phyloP scores from a whole-genome alignment of 2,113 vertebrate genomes.

The Rhynchomys soricoides region DNA sequence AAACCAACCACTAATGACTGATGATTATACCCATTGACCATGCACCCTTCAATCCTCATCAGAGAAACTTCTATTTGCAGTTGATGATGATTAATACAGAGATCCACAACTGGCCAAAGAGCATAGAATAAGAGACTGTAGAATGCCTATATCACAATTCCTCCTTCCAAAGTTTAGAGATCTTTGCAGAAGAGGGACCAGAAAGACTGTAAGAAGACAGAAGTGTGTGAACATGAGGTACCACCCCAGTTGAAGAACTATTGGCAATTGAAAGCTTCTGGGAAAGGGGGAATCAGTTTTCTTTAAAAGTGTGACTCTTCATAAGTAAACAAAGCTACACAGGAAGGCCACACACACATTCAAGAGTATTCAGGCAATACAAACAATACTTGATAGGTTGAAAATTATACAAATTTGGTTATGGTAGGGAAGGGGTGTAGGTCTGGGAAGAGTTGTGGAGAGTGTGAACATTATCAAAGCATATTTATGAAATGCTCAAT shows the following conservation, averaged over 20 bases:
- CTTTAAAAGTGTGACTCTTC: not conserved
- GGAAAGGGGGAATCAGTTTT: not conserved
- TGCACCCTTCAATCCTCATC: not conserved
- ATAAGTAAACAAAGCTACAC: not conserved
- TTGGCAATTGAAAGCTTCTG: not conserved
- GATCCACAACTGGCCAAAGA: not conserved
- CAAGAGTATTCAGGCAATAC: not conserved
- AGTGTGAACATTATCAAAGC: not conserved
- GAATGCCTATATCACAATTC: too few species aligned
- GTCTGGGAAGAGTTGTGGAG: not conserved
- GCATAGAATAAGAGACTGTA: not conserved
- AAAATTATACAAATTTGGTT: not conserved
- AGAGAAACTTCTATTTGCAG: not conserved
- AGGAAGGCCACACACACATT: not conserved
- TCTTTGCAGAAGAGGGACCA: not conserved
- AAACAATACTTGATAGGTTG: not conserved
- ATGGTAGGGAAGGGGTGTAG: not conserved
- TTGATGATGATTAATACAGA: not conserved
- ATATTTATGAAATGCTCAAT: not conserved
- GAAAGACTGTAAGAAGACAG: not conserved
- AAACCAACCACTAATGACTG: not conserved
- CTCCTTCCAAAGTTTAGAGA: not conserved
- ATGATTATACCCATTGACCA: not conserved
- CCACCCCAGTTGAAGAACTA: not conserved
- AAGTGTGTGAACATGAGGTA: too few species aligned